A percentile compares a stretch with the other conserved stretches of the same genome.
phyloP scores from a whole-genome alignment of 2,888 invertebrate species.

The Dynastes tityus region DNA sequence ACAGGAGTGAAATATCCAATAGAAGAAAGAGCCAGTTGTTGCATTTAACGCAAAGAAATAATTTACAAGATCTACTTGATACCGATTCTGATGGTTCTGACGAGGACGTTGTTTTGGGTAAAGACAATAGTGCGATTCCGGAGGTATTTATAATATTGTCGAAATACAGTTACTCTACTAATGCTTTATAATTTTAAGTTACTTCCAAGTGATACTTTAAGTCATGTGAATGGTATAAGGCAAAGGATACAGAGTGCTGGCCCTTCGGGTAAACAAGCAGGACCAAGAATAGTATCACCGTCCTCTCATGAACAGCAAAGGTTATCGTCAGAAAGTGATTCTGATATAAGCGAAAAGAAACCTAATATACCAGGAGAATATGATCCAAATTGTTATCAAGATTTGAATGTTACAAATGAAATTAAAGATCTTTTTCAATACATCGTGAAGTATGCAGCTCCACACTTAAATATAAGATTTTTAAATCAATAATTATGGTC shows the following conservation, averaged over 20 bases:
- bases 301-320: conserved; percentile 50
- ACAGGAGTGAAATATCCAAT: neutral
- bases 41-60: conserved; percentile 32
- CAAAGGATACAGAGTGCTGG: conserved; percentile 57
- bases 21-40: conserved; percentile 8
- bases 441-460: conserved; percentile 82
- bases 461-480: neutral
- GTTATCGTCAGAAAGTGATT: conserved; percentile 62
- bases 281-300: conserved; percentile 56
- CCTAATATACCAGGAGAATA: conserved; percentile 74
- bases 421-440: conserved; percentile 94
- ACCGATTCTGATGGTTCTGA: conserved; percentile 44
- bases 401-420: conserved; percentile 86
- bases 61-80: conserved; percentile 31
- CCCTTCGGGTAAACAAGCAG: conserved; percentile 60
- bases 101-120: neutral
- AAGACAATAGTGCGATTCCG: conserved; percentile 2
- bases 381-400: conserved; percentile 88
- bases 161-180: neutral
- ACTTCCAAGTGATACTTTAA: conserved; percentile 36
- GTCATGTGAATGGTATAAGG: conserved; percentile 50
- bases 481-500: conserved; percentile 17
- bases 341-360: conserved; percentile 61
- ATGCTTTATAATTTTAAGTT: conserved; percentile 26
- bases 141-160: conserved; percentile 27